Evolutionary conservation across 23 tunicate species (phyloP), one percentile per base, ranked within the genome.

Genomic region (Styela clava): DNA sequence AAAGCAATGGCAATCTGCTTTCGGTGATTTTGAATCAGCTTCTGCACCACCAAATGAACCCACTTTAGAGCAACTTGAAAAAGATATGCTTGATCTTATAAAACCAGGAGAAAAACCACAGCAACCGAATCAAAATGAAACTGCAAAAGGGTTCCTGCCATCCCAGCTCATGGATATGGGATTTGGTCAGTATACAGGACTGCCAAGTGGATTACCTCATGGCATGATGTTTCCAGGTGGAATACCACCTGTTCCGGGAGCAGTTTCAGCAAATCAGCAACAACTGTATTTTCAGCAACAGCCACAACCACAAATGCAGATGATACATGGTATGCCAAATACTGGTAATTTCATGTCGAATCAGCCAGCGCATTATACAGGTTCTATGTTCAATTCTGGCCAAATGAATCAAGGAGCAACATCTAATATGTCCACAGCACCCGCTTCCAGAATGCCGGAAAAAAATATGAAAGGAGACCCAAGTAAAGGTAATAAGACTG

Each of bases 1-100:
- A 36, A 83, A 93, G 69, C 89, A 93, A 74, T 93, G 98, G 98
- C 69, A 87, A n/a, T 87, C 98, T 0, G 93, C 83, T 34, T 93
- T 93, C 76, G 98, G 98, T 29, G 98, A 93, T 27, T 86, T 92
- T 68, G 74, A 67, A 64, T 78, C 91, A 69, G 87, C 89, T 3
- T 52, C 84, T 16, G 25, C 81, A 20, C 21, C 65, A 25, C 61
- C 35, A 36, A 35, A 26, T 19, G 34, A 20, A 30, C 5, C 68
- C 16, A 69, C 16, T n/a, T 3, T 16, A 22, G 32, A 24, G n/a
- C 37, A 36, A 27, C 24, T 34, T 28, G 77, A 71, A 34, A 71
- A 71, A 32, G 77, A 71, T 32, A 32, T 71, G 24, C 34, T 71
- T 31, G 77, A 71, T 34, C 24, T 71, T 30, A 21, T 71, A 2